These are phyloP conservation scores for Talpa occidentalis DNA, from an alignment of 2,113 vertebrate species.

Conservation along the genomic window DNA sequence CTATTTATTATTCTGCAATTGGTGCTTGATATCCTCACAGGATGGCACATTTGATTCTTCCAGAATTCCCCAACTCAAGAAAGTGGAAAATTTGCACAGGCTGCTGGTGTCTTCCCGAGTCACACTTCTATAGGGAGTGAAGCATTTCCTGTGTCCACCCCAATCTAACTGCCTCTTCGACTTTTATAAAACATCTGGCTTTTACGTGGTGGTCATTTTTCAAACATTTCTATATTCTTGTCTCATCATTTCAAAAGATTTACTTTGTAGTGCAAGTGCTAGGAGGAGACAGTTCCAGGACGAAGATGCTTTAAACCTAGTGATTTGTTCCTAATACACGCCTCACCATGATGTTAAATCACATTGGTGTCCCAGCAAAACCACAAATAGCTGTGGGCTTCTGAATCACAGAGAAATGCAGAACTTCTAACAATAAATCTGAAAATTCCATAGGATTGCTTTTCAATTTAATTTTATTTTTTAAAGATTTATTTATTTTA, in stretches of 20 bases:
- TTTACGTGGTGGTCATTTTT: not conserved
- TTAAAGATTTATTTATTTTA: too few species aligned
- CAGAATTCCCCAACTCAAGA: slow-evolving; percentile 73
- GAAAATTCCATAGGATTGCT: not conserved
- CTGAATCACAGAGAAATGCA: not conserved
- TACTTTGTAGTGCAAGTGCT: not conserved
- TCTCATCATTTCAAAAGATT: not conserved
- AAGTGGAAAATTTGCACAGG: slow-evolving; percentile 54
- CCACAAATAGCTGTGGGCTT: not conserved
- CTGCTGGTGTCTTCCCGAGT: not conserved
- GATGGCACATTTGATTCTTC: slow-evolving; percentile 51
- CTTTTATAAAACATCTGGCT: not conserved
- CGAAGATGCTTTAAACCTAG: not conserved
- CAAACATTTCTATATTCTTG: not conserved
- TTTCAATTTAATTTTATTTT: not conserved
- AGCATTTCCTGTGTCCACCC: not conserved
- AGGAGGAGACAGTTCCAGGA: not conserved
- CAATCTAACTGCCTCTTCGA: not conserved
- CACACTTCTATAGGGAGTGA: not conserved
- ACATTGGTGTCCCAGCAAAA: not conserved
- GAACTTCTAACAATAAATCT: too few species aligned
- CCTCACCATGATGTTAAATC: not conserved
- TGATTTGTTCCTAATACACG: not conserved
- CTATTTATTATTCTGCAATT: slow-evolving; percentile 40
- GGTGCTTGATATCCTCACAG: not conserved